Conservation (phyloP, 1,140 invertebrate species). For the Plectrocnemia conspersa region DNA sequence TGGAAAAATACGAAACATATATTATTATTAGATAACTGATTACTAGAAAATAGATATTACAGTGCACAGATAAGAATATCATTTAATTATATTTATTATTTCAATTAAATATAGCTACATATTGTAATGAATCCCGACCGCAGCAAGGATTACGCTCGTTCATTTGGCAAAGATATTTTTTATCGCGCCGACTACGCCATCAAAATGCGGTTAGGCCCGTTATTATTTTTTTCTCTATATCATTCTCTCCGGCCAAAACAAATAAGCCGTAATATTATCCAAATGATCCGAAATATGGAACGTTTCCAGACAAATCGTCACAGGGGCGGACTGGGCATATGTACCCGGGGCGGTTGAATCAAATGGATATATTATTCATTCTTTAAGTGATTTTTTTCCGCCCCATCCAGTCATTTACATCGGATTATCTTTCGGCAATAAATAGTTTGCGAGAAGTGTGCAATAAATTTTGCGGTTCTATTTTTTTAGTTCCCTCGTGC, state of each 20-base stretch:
- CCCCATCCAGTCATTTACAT: constrained; percentile 3
- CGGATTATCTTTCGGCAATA: constrained; percentile 4
- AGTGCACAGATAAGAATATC: too few species aligned
- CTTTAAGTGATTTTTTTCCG: constrained; percentile 16
- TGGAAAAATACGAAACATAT: too few species aligned
- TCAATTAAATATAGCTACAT: too few species aligned
- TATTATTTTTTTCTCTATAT: constrained; percentile 16
- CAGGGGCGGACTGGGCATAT: constrained; percentile 1
- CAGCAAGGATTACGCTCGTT: too few species aligned
- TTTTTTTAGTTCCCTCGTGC: too few species aligned
- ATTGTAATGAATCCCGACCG: too few species aligned
- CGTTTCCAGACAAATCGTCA: constrained; percentile 21
- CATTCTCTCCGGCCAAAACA: constrained; percentile 13
- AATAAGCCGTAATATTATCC: constrained; percentile 25
- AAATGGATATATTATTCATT: constrained; percentile 24
- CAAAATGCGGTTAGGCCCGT: constrained; percentile 20
- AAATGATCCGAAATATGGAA: constrained; percentile 24
- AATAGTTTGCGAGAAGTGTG: background rate
- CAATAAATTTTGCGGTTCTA: too few species aligned
- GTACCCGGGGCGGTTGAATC: constrained; percentile 7
- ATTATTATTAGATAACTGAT: too few species aligned
- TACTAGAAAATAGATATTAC: too few species aligned
- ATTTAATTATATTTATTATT: too few species aligned
- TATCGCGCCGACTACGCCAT: constrained; percentile 14
- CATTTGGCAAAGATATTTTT: constrained; percentile 16